Percentiles rank a stretch among this genome's conserved stretches.
Conservation (phyloP, 2,113 vertebrate species). For the Toxotes chatareus region DNA sequence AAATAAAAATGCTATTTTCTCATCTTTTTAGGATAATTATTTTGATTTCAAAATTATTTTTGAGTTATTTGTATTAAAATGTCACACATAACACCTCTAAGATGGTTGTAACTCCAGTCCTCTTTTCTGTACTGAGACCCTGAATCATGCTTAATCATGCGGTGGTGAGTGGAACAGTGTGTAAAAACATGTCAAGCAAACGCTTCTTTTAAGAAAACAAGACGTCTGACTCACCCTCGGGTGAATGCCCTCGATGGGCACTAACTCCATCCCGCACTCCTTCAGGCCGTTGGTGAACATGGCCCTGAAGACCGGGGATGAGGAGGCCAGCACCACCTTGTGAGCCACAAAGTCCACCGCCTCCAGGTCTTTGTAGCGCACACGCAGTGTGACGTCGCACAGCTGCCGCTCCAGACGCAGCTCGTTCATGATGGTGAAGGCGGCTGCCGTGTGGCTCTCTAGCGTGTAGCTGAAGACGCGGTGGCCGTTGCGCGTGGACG, state of each 20-base stretch:
- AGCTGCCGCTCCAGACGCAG: slow-evolving; percentile 90
- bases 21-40: neutral
- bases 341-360: slow-evolving; percentile 91
- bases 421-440: slow-evolving; percentile 94
- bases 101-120: too few relatives aligned
- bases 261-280: slow-evolving; percentile 92
- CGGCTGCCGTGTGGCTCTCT: slow-evolving; percentile 91
- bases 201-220: neutral
- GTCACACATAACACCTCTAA: too few relatives aligned
- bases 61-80: neutral
- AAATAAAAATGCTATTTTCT: too few relatives aligned
- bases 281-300: slow-evolving; percentile 95
- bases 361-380: slow-evolving; percentile 87
- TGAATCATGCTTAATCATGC: neutral
- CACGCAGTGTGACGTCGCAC: slow-evolving; percentile 92
- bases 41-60: too few relatives aligned
- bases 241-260: slow-evolving; percentile 94
- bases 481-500: slow-evolving; percentile 90
- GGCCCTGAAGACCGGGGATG: slow-evolving; percentile 93
- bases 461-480: slow-evolving; percentile 92
- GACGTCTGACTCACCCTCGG: slow-evolving; percentile 79
- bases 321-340: slow-evolving; percentile 93
- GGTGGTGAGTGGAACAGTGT: neutral
- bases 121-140: neutral
- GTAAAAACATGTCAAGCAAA: neutral